A percentile compares a stretch with the other conserved stretches of the same genome.
These are phyloP conservation scores for Chelon auratus DNA, from an alignment of 2,797 vertebrate species.

Conservation along the genomic window DNA sequence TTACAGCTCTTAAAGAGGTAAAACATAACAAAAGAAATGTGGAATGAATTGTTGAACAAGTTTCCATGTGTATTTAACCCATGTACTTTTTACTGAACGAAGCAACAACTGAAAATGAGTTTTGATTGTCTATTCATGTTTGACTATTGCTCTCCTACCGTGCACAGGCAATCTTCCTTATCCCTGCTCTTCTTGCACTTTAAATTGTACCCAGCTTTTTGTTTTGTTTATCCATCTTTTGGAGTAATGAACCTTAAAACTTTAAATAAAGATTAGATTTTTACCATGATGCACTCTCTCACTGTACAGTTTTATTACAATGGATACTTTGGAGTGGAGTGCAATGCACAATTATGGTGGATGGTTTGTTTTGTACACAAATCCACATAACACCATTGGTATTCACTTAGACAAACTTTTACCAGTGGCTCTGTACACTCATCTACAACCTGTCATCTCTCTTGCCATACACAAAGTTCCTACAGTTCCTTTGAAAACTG, in stretches of 20 bases:
- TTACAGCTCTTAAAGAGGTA: constrained; percentile 56
- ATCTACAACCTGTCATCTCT: not conserved
- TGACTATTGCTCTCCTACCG: constrained; percentile 46
- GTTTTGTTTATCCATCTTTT: constrained; percentile 70
- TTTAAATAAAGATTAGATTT: constrained; percentile 87
- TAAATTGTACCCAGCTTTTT: constrained; percentile 69
- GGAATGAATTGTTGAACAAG: constrained; percentile 62
- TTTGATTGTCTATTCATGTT: constrained; percentile 65
- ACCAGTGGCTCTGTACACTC: not conserved
- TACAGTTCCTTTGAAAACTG: not conserved
- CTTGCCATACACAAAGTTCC: not conserved
- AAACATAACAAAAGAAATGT: constrained; percentile 62
- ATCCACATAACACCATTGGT: not conserved
- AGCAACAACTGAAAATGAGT: constrained; percentile 49
- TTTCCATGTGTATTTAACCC: constrained; percentile 72
- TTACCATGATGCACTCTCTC: constrained; percentile 75
- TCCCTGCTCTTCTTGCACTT: constrained; percentile 76
- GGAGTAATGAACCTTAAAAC: constrained; percentile 70
- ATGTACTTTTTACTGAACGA: constrained; percentile 69
- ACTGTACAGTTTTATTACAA: constrained; percentile 74
- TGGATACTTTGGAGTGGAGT: constrained; percentile 30
- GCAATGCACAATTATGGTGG: constrained; percentile 12
- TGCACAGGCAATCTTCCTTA: constrained; percentile 46
- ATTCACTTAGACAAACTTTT: not conserved
- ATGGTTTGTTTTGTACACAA: not conserved